Conservation (phyloP, 1,140 invertebrate genomes). For the Thaumetopoea pityocampa region DNA sequence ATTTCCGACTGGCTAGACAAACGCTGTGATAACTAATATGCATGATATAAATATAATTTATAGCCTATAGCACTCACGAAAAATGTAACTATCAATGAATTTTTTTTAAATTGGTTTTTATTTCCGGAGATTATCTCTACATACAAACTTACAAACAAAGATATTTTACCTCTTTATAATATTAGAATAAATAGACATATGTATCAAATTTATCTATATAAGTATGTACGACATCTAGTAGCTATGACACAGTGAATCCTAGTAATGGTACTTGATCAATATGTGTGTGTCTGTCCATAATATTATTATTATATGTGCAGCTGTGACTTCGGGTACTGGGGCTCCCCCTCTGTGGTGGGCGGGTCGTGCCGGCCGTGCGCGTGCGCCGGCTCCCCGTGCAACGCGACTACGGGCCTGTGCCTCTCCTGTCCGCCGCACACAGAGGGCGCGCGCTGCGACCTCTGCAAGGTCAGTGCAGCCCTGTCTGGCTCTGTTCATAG, state of each 20-base stretch:
- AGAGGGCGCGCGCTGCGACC: slow-evolving; percentile 56
- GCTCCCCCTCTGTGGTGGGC: slow-evolving; percentile 84
- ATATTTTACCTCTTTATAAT: too few species aligned
- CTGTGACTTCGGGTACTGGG: slow-evolving; percentile 92
- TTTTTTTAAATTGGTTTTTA: too few species aligned
- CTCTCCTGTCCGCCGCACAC: slow-evolving; percentile 83
- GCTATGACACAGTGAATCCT: not conserved
- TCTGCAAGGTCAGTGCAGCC: slow-evolving; percentile 45
- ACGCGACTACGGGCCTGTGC: slow-evolving; percentile 86
- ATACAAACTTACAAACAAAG: not conserved
- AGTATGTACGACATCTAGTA: not conserved
- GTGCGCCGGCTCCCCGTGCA: slow-evolving; percentile 89
- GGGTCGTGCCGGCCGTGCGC: slow-evolving; percentile 86
- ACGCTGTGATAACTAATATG: too few species aligned
- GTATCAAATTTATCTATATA: too few species aligned
- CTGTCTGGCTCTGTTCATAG: too few species aligned
- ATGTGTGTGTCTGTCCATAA: slow-evolving; percentile 2
- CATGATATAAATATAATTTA: too few species aligned
- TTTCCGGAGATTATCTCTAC: not conserved
- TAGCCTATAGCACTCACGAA: too few species aligned
- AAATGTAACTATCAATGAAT: too few species aligned
- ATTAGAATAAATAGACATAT: too few species aligned
- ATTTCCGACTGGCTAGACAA: too few species aligned
- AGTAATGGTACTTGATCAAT: too few species aligned
- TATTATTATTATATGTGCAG: slow-evolving; percentile 61